Evolutionary conservation across 2,113 vertebrate genomes (phyloP).

Genomic region (Bombycilla garrulus): DNA sequence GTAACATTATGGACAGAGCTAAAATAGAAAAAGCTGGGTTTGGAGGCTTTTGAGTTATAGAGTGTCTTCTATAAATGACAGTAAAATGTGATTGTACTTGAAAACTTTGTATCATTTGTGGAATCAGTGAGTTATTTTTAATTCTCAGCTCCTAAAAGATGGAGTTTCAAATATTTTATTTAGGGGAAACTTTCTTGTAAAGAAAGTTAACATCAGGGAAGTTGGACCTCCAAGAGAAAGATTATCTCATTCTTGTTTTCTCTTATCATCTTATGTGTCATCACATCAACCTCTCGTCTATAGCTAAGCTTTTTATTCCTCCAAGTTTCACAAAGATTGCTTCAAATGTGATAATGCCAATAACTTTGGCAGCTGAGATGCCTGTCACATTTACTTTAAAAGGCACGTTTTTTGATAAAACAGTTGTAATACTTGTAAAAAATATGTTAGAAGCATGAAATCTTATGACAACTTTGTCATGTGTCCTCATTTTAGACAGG

Average conservation of each 20-base stretch:
- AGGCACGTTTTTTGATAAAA: not conserved
- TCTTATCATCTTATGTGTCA: not conserved
- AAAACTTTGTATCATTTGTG: not conserved
- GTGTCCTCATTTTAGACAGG: not conserved
- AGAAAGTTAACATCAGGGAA: not conserved
- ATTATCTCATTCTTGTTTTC: slow-evolving; percentile 5
- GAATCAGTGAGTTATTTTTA: not conserved
- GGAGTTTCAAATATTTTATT: not conserved
- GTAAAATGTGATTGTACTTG: not conserved
- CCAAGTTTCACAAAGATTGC: not conserved
- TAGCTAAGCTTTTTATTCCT: not conserved
- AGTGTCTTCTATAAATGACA: not conserved
- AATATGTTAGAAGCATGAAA: not conserved
- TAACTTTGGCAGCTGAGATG: not conserved
- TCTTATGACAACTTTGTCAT: not conserved
- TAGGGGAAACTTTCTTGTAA: not conserved
- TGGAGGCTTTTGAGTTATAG: not conserved
- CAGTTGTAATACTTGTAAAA: not conserved
- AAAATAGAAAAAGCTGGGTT: not conserved
- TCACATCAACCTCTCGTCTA: not conserved
- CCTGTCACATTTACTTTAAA: not conserved
- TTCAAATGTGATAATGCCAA: not conserved
- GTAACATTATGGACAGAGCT: not conserved
- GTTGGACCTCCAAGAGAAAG: not conserved
- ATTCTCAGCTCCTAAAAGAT: not conserved